Evolutionary conservation across 1,140 invertebrate genomes (phyloP), one percentile per base, ranked within the genome.

Genomic region (Drosophila paulistorum): DNA sequence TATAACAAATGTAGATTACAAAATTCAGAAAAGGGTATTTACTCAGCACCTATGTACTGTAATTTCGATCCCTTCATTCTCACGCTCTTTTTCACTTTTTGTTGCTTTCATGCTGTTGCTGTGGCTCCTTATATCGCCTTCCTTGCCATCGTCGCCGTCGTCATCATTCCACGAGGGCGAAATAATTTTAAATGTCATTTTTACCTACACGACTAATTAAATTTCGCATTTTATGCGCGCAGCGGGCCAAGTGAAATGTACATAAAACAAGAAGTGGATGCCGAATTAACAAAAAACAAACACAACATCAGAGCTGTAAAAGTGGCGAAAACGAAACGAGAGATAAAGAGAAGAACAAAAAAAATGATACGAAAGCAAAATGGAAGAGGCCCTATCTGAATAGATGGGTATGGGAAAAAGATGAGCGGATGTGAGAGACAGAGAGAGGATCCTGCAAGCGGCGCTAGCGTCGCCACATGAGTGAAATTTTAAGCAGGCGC

Each of bases 191-290:
- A 89, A 83, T 89, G 77, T 77, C 74, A 89, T 74, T 87, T 86
- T 87, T 84, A 89, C 80, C 80, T 83, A 75, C 68, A 89, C 80
- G 74, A 84, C 80, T 89, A 89, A 89, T 89, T 89, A 89, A 89
- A 89, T 89, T 84, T 84, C 51, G 66, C 74, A 83, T 87, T 87
- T 87, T 89, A 87, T 80, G 84, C 59, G 79, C 72, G 63, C 68
- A 48, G 70, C 48, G 77, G 75, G 68, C 65, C 74, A 78, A 75
- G 77, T 66, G 74, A 80, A 77, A 81, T 78, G 84, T 83, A 89
- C 78, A 89, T 83, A 89, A 83, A 87, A 77, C 78, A 68, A 60
- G 77, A 71, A 71, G 73, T 70, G 45, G 51, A 45, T 63, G 48
- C 65, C 54, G 68, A 77, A 89, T 89, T 83, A 87, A 89, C 80